phyloP scores from a whole-genome alignment of 2,113 vertebrate genomes.

The Chaetodon auriga region DNA sequence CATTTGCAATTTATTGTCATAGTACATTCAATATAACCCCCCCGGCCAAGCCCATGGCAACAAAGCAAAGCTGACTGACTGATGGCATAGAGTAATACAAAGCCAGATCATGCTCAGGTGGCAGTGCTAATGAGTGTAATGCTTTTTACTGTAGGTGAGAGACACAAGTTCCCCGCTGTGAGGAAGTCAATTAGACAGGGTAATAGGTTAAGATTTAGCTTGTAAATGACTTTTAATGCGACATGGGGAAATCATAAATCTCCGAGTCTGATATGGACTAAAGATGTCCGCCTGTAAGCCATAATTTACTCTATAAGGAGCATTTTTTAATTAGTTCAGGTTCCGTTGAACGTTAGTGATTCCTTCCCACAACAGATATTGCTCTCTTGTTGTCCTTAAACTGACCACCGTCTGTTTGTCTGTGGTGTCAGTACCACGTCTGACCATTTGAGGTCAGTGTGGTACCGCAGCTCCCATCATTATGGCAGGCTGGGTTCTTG shows the following conservation, averaged over 20 bases:
- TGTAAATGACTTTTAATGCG: conserved; percentile 46
- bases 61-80: conserved; percentile 43
- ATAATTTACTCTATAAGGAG: conserved; percentile 13
- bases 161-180: conserved; percentile 34
- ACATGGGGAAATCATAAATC: conserved; percentile 38
- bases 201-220: conserved; percentile 20
- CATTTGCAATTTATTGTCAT: background rate
- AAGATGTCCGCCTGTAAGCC: conserved; percentile 5
- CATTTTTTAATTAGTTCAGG: conserved; percentile 21
- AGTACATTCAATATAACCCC: background rate
- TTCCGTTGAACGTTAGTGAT: background rate
- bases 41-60: background rate
- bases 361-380: background rate
- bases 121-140: conserved; percentile 22
- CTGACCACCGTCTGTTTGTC: background rate
- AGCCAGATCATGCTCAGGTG: conserved; percentile 15
- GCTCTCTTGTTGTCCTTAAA: conserved; percentile 12
- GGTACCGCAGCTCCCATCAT: conserved; percentile 43
- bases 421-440: conserved; percentile 38
- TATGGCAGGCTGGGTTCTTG: conserved; percentile 5
- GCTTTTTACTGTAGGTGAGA: conserved; percentile 34
- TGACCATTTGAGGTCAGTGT: conserved; percentile 81
- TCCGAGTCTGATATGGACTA: conserved; percentile 6
- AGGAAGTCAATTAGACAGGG: conserved; percentile 58
- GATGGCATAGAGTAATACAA: conserved; percentile 25